Percentiles rank a stretch among this genome's conserved stretches.
Evolutionary conservation across 2,113 vertebrate species (phyloP).

Genomic region (Leuciscus idus): DNA sequence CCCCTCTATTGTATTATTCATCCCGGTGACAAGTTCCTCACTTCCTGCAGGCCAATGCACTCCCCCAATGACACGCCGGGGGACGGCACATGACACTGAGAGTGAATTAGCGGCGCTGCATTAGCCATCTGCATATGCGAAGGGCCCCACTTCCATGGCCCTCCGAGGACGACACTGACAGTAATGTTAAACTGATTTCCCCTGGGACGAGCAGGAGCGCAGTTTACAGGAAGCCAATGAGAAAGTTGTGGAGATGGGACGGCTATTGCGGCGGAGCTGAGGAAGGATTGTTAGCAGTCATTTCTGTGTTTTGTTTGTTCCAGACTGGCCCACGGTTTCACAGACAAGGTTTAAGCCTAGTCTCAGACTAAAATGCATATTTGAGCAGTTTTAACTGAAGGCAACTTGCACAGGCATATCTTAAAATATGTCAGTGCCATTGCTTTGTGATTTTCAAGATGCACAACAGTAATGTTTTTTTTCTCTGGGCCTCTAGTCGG

Average conservation of each 20-base stretch:
- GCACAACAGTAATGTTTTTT: no score
- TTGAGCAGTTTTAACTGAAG: no score
- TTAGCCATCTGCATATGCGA: slow-evolving; percentile 78
- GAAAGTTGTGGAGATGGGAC: slow-evolving; percentile 21
- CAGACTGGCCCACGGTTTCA: background rate
- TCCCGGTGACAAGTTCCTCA: slow-evolving; percentile 74
- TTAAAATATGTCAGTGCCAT: no score
- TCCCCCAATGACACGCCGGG: slow-evolving; percentile 17
- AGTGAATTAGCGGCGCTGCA: slow-evolving; percentile 65
- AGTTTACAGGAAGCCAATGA: slow-evolving; percentile 33
- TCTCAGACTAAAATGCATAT: no score
- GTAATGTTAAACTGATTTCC: slow-evolving; percentile 45
- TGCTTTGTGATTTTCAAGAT: no score
- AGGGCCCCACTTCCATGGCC: slow-evolving; percentile 75
- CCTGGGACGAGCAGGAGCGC: background rate
- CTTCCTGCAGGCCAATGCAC: slow-evolving; percentile 72
- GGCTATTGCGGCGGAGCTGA: background rate
- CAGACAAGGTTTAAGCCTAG: no score
- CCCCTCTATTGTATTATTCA: slow-evolving; percentile 71
- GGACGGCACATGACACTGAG: slow-evolving; percentile 63
- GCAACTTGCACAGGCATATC: no score
- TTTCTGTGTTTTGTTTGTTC: background rate
- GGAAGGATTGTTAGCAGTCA: background rate
- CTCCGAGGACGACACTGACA: slow-evolving; percentile 69
- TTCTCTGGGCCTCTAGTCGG: no score